Conservation (phyloP, 2,888 invertebrate species). For the Ornithoptera priamus region DNA sequence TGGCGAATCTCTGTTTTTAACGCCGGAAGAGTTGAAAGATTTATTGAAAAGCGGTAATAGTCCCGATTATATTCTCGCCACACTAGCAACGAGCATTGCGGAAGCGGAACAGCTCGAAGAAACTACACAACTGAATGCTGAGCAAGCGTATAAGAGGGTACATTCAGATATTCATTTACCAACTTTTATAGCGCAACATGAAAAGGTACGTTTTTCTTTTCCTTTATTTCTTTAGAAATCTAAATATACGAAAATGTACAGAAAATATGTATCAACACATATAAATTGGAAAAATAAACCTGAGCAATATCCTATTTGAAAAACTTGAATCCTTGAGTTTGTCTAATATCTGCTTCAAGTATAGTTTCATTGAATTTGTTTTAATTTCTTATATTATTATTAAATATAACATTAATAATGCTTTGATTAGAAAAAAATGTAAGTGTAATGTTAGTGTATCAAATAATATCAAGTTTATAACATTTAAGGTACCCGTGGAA, state of each 20-base stretch:
- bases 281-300: no score
- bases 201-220: conserved; percentile 72
- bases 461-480: background rate
- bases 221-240: background rate
- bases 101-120: conserved; percentile 69
- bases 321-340: no score
- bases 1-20: conserved; percentile 75
- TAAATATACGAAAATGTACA: background rate
- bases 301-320: no score
- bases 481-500: conserved; percentile 82
- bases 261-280: no score
- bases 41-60: conserved; percentile 84
- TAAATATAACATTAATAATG: no score
- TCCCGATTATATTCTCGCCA: conserved; percentile 83
- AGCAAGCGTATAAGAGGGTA: conserved; percentile 60
- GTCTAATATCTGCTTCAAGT: no score
- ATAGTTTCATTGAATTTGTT: no score
- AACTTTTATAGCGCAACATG: conserved; percentile 86
- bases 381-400: no score
- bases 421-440: no score
- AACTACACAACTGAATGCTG: conserved; percentile 68
- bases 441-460: no score
- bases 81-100: conserved; percentile 78
- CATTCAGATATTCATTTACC: conserved; percentile 88
- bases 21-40: conserved; percentile 82